These are phyloP conservation scores for Bufo gargarizans DNA, from an alignment of 2,113 vertebrate species.

Conservation along the genomic window DNA sequence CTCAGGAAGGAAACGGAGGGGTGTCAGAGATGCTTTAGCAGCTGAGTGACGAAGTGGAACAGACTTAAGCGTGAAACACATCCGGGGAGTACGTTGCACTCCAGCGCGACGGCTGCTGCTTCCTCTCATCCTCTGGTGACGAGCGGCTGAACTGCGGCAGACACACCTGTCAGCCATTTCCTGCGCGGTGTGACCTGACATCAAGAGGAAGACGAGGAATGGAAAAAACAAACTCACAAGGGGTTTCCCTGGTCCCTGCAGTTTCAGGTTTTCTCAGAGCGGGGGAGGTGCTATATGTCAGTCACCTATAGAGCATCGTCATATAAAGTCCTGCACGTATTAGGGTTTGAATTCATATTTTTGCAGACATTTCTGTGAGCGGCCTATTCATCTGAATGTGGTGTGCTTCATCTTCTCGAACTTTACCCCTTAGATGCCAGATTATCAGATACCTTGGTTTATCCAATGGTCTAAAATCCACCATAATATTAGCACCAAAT, in stretches of 20 bases:
- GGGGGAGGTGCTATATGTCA: not conserved
- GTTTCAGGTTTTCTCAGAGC: conserved; percentile 1
- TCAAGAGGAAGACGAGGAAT: conserved; percentile 15
- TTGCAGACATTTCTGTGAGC: too few relatives aligned
- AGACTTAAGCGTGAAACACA: not conserved
- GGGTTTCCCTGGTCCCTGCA: not conserved
- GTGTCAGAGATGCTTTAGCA: not conserved
- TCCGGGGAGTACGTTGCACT: not conserved
- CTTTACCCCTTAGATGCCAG: too few relatives aligned
- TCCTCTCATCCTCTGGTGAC: not conserved
- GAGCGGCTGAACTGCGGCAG: not conserved
- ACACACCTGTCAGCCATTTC: conserved; percentile 21
- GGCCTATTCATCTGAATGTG: too few relatives aligned
- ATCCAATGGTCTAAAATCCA: too few relatives aligned
- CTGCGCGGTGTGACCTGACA: not conserved
- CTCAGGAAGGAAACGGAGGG: conserved; percentile 21
- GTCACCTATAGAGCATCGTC: not conserved
- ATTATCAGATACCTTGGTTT: too few relatives aligned
- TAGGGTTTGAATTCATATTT: too few relatives aligned
- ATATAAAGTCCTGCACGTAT: not conserved
- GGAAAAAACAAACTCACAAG: conserved; percentile 6
- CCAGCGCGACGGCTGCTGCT: not conserved
- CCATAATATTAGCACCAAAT: too few relatives aligned
- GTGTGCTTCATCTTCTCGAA: too few relatives aligned
- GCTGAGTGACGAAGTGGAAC: conserved; percentile 34